A percentile compares a stretch with the other conserved stretches of the same genome.
Conservation (phyloP, 64 coral and sea anemone genomes). For the Pocillopora damicornis region DNA sequence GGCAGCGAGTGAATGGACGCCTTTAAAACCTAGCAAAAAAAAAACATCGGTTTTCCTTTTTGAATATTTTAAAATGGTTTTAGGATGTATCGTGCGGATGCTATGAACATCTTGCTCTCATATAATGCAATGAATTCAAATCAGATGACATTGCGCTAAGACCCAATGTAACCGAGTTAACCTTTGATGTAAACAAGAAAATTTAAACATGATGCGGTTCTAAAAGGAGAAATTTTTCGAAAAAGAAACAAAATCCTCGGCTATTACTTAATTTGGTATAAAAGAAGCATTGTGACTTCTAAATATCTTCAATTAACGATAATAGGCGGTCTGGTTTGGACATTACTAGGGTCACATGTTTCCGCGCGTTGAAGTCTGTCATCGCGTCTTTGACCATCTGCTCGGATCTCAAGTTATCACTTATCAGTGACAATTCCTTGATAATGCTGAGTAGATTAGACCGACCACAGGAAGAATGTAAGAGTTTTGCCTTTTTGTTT, state of each 20-base stretch:
- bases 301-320: constrained; percentile 23
- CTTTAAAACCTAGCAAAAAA: no score
- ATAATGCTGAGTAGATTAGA: background rate
- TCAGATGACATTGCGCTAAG: no score
- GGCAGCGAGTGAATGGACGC: no score
- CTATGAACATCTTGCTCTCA: no score
- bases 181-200: background rate
- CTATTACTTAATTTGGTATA: background rate
- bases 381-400: background rate
- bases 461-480: background rate
- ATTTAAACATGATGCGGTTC: background rate
- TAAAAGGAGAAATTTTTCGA: background rate
- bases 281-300: background rate
- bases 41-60: no score
- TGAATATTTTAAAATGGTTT: no score
- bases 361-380: background rate
- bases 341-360: background rate
- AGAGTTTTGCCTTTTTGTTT: background rate
- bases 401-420: background rate
- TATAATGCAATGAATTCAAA: no score
- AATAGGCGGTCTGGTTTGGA: constrained; percentile 28
- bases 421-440: background rate
- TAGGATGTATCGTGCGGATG: no score
- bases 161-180: no score
- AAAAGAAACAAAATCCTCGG: background rate